These are phyloP conservation scores for Drymodes brunneopygia DNA, from an alignment of 2,113 vertebrate genomes.

Conservation along the genomic window DNA sequence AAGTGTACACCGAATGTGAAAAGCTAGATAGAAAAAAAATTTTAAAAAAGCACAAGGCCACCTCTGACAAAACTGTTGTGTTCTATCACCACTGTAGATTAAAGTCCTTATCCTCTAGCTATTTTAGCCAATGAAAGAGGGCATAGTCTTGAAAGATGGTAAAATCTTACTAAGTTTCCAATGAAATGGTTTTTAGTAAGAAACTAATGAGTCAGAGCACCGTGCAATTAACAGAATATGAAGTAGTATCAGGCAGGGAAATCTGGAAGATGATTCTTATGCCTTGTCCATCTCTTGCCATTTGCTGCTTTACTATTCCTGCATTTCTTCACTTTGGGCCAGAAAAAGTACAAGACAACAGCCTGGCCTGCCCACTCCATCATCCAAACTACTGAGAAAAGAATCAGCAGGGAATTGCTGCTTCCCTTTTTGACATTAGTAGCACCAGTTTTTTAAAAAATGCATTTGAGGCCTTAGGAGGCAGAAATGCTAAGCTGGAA, in stretches of 20 bases:
- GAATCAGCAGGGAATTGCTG: neutral
- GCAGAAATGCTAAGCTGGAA: neutral
- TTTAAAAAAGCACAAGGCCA: neutral
- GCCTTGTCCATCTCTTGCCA: neutral
- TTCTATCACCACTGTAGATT: neutral
- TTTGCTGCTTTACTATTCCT: neutral
- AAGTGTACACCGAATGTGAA: neutral
- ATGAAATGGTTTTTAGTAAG: neutral
- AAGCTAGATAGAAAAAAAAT: neutral
- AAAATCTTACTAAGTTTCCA: conserved; percentile 71
- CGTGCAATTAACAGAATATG: neutral
- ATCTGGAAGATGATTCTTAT: neutral
- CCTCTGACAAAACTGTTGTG: neutral
- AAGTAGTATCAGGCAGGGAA: neutral
- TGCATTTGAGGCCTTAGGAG: neutral
- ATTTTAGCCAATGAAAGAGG: conserved; percentile 73
- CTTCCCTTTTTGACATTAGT: neutral
- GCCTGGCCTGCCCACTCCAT: neutral
- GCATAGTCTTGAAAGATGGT: conserved; percentile 74
- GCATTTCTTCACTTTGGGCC: neutral
- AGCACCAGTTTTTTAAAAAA: neutral
- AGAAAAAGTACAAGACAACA: neutral
- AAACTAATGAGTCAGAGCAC: neutral
- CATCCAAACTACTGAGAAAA: neutral
- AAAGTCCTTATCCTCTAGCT: conserved; percentile 74